Conservation (phyloP, 2,888 invertebrate species). For the Oligia latruncula region DNA sequence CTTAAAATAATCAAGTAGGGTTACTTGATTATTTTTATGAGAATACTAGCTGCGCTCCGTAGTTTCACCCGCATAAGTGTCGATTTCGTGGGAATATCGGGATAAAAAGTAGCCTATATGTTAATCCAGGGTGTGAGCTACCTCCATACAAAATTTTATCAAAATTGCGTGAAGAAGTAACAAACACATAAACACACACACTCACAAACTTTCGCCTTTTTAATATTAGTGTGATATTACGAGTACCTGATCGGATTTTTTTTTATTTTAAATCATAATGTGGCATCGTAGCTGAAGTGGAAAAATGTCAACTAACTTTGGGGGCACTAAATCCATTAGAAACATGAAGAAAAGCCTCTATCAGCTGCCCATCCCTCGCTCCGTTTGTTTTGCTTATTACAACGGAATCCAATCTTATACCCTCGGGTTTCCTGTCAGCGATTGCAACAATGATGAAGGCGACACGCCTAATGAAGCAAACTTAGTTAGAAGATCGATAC, state of each 20-base stretch:
- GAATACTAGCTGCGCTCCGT: no score
- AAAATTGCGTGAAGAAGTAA: no score
- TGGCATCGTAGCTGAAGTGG: neutral
- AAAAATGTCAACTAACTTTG: neutral
- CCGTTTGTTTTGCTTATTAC: conserved; percentile 25
- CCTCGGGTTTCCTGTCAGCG: conserved; percentile 32
- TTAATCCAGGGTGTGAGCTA: no score
- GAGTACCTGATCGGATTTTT: neutral
- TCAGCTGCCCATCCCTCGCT: neutral
- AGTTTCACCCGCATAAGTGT: no score
- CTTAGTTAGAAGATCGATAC: conserved; percentile 41
- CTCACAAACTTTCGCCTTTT: no score
- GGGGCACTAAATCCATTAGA: neutral
- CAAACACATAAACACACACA: no score
- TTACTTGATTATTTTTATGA: no score
- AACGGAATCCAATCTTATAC: conserved; percentile 40
- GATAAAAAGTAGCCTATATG: no score
- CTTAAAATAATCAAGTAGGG: no score
- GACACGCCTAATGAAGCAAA: conserved; percentile 44
- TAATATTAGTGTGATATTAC: no score
- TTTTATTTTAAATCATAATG: neutral
- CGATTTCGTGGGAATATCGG: no score
- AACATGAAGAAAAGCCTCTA: neutral
- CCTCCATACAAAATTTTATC: no score
- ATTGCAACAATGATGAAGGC: conserved; percentile 41